Evolutionary conservation across 1,140 invertebrate genomes (phyloP).

Genomic region (Amyelois transitella): DNA sequence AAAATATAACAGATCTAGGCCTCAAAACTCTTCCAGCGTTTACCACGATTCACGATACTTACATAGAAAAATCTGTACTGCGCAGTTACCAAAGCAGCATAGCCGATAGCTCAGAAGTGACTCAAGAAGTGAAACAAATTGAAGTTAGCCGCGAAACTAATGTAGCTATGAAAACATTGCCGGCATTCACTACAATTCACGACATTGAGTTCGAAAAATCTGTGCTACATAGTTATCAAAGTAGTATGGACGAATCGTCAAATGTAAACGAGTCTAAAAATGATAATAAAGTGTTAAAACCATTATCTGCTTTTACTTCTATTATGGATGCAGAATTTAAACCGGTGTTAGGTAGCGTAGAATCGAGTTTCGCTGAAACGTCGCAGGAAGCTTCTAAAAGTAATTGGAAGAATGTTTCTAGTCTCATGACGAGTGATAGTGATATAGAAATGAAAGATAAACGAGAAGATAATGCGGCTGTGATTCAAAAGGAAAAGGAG

Average conservation of each 20-base stretch:
- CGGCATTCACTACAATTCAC: conserved; percentile 24
- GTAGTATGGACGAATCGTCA: conserved; percentile 20
- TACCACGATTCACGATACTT: conserved; percentile 33
- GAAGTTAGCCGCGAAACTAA: not conserved
- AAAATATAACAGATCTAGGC: conserved; percentile 19
- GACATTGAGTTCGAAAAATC: conserved; percentile 28
- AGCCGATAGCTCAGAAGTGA: conserved; percentile 16
- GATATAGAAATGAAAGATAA: conserved; percentile 48
- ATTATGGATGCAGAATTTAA: conserved; percentile 27
- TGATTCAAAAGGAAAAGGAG: conserved; percentile 59
- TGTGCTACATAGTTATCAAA: conserved; percentile 26
- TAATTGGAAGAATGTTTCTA: conserved; percentile 7
- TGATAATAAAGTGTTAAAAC: conserved; percentile 17
- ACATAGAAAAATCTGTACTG: conserved; percentile 42
- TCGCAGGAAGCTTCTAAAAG: conserved; percentile 23
- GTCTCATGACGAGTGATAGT: conserved; percentile 57
- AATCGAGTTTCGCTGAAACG: conserved; percentile 19
- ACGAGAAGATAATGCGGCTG: conserved; percentile 29
- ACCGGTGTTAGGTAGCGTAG: conserved; percentile 13
- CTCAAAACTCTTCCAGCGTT: conserved; percentile 43
- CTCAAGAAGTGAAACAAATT: not conserved
- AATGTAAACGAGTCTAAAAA: conserved; percentile 19
- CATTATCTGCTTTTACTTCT: conserved; percentile 23
- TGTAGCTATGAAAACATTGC: conserved; percentile 3
- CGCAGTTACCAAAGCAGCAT: conserved; percentile 34